Conservation (phyloP, 2,113 vertebrate genomes). For the Athene noctua region DNA sequence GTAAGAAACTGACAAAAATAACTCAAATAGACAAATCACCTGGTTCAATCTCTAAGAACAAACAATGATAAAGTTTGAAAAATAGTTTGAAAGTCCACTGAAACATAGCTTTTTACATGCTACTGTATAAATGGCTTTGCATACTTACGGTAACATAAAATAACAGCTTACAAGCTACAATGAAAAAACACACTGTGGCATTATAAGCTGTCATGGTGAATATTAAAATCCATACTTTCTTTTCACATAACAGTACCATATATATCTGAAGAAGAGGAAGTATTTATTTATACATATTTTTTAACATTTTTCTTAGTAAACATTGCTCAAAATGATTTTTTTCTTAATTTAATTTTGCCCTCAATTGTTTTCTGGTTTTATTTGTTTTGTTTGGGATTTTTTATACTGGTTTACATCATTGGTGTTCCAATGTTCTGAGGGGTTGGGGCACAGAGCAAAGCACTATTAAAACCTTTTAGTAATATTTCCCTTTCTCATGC, state of each 20-base stretch:
- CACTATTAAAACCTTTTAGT: not conserved
- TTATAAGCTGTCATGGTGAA: not conserved
- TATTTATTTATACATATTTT: not conserved
- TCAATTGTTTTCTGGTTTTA: not conserved
- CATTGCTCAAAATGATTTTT: not conserved
- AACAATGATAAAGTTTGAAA: not conserved
- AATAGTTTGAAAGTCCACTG: not conserved
- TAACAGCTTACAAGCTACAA: not conserved
- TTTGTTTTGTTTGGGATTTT: accelerated
- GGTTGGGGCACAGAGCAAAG: not conserved
- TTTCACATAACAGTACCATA: not conserved
- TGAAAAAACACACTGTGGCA: not conserved
- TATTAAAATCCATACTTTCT: not conserved
- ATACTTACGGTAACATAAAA: not conserved
- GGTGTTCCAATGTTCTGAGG: not conserved
- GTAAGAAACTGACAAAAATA: not conserved
- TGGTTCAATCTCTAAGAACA: not conserved
- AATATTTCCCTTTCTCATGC: not conserved
- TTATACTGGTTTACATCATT: not conserved
- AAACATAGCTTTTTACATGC: not conserved
- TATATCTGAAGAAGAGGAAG: not conserved
- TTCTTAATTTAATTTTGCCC: not conserved
- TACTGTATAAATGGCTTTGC: not conserved
- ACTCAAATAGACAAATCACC: not conserved
- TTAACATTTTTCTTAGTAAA: not conserved